Evolutionary conservation across 2,113 vertebrate species (phyloP).

Genomic region (Mormyrus lacerda): DNA sequence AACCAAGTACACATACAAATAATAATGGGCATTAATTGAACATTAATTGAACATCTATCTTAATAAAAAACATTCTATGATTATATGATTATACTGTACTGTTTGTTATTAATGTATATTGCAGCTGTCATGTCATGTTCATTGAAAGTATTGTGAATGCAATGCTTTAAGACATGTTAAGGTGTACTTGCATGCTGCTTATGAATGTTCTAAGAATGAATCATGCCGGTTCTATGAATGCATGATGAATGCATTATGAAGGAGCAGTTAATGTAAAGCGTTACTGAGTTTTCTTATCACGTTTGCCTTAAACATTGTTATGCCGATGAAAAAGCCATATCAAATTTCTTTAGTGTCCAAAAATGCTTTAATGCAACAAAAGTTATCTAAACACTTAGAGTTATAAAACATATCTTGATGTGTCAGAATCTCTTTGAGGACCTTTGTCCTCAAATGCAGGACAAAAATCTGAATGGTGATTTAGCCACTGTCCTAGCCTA

Average conservation of each 20-base stretch:
- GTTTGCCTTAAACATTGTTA: not conserved
- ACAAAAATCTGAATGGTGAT: not conserved
- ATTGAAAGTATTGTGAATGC: not conserved
- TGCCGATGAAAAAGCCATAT: not conserved
- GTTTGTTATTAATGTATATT: not conserved
- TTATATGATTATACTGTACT: not conserved
- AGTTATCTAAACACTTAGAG: not conserved
- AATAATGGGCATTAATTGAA: not conserved
- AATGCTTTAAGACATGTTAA: not conserved
- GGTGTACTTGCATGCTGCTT: not conserved
- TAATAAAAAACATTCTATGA: not conserved
- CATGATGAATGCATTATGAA: not conserved
- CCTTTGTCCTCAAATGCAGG: not conserved
- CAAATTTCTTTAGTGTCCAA: not conserved
- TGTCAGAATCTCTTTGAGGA: not conserved
- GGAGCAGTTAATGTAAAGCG: not conserved
- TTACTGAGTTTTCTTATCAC: not conserved
- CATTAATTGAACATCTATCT: not conserved
- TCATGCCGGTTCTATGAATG: not conserved
- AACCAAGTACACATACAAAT: not conserved
- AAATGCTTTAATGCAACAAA: not conserved
- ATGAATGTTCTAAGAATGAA: not conserved
- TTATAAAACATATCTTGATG: not conserved
- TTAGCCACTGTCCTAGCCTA: not conserved
- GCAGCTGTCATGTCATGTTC: not conserved